Base-by-base conservation (phyloP, 1,140 invertebrate genomes). In the Pseudoatta argentina region DNA sequence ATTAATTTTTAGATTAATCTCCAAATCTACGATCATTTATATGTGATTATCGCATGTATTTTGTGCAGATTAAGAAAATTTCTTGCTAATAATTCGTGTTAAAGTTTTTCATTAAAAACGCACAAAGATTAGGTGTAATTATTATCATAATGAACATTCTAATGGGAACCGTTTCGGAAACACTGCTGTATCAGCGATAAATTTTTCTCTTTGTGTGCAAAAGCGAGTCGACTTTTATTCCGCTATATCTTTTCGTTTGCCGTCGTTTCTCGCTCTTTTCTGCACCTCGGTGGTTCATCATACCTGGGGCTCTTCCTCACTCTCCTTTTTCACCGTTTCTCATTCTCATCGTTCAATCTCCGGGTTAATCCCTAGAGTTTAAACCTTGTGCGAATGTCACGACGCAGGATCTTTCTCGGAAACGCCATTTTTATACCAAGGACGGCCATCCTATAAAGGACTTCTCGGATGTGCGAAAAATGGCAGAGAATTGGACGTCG, bases 401-500 rank as follows among this genome's bases (percentile, higher is more conserved):
- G 66, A 44, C 34, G 30, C 12, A 57, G 21, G 39, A 16, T 82
- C 34, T 59, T 71, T 82, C 39, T 44, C 27, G 18, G 34, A 21
- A 82, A 39, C 24, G 39, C n/a, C 53, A 39, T 59, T 82, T 73
- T 82, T 82, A 27, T n/a, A 81, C 27, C 61, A n/a, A 39, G 34
- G 18, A 72, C 79, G 67, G 30, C 12, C 39, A 18, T 53, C n/a
- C 27, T 83, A 55, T 39, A 73, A 82, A 18, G 7, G 18, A 12
- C 39, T 73, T 61, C 27, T n/a, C 53, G 53, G 69, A 30, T 61
- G 34, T 44, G 57, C 53, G 78, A 71, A 76, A 78, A 87, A 85
- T 59, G 21, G 14, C 27, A 34, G 79, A 14, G 86, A 87, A 89
- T 90, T 85, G 75, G 34, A 86, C 24, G 66, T 85, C 85, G 77